Evolutionary conservation across 2,888 invertebrate species (phyloP), one percentile per base, ranked within the genome.

Genomic region (Scelioninae gen. 1): DNA sequence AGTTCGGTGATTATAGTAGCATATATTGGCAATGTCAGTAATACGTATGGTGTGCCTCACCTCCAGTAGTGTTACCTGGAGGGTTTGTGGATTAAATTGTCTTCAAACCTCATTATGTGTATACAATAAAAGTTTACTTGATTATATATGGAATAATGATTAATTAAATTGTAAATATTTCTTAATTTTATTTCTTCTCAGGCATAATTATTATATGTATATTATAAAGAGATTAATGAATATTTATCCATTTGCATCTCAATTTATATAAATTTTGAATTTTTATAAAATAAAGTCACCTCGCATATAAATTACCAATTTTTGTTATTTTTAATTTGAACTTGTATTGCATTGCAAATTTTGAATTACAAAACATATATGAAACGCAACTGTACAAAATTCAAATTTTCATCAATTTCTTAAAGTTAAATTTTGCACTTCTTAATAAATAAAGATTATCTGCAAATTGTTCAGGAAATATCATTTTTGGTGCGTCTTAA

Each of bases 1-100:
- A n/a, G n/a, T n/a, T n/a, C n/a, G n/a, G n/a, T n/a, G 87, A 89
- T 88, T 90, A 88, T 88, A 91, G 91, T 91, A 91, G 89, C 90
- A 91, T 91, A 90, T 88, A 91, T 90, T 88, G 87, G 87, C 88
- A 88, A 88, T 88, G 86, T 85, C 82, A 82, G 83, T 85, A 87
- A 86, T 86, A 86, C 86, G 87, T 86, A 86, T 86, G 88, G 87
- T 89, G 87, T 88, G 85, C 85, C 86, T 83, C 86, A 86, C 84
- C 83, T 83, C 84, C 74, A 65, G 71, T 43, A 56, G 75, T 82
- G 81, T 72, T n/a, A 83, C 80, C 85, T 76, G 15, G 34, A 66
- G 85, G 84, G 85, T 85, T 83, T 87, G 86, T n/a, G n/a, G 89
- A 89, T 90, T 90, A 90, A 90, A 87, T 87, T 85, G 85, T 88